A percentile compares a stretch with the other conserved stretches of the same genome.
Conservation (phyloP, 2,888 invertebrate genomes). For the Drosophila vallismaia region DNA sequence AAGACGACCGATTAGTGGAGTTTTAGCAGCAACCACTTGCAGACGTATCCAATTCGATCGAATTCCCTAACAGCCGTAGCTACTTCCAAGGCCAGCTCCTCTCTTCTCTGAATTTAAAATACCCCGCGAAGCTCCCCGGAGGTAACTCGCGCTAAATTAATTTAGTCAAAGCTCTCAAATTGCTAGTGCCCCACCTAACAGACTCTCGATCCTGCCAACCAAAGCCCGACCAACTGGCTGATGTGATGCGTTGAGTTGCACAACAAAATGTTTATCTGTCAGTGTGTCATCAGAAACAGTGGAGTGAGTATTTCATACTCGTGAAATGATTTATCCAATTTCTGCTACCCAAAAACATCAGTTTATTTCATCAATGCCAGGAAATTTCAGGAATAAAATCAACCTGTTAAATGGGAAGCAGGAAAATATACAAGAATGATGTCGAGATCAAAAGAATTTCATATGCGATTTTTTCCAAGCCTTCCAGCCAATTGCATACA, state of each 20-base stretch:
- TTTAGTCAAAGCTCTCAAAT: slow-evolving; percentile 71
- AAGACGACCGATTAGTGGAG: no score
- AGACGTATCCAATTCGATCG: no score
- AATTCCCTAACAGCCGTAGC: no score
- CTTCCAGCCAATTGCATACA: background rate
- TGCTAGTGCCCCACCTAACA: slow-evolving; percentile 30
- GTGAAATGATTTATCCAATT: background rate
- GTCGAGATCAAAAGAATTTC: background rate
- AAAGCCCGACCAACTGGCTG: slow-evolving; percentile 16
- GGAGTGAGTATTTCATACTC: background rate
- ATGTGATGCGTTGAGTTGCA: slow-evolving; percentile 33
- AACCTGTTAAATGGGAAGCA: background rate
- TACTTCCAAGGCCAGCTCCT: no score
- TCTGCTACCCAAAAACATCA: background rate
- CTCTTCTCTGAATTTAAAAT: no score
- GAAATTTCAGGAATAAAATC: background rate
- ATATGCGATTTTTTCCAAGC: background rate
- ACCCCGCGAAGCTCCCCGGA: no score
- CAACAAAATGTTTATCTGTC: slow-evolving; percentile 36
- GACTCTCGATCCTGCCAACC: slow-evolving; percentile 37
- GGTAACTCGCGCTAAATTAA: slow-evolving; percentile 77
- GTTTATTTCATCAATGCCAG: background rate
- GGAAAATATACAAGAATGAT: no score
- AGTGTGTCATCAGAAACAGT: slow-evolving; percentile 18
- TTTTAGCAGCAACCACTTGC: no score